Base-by-base conservation (phyloP, 2,888 invertebrate species). In the Tipula confusa region DNA sequence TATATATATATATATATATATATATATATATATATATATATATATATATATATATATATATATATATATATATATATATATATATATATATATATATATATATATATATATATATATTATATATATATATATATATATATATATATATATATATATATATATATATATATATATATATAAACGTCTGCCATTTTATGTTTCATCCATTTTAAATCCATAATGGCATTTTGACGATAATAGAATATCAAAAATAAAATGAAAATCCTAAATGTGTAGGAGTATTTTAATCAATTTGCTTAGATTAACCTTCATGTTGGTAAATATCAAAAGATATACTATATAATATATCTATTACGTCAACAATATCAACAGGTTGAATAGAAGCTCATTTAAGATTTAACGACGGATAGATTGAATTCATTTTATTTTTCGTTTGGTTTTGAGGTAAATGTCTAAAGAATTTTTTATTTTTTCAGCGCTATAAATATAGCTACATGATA, bases 271-370 rank as follows among this genome's bases (percentile, higher is more conserved):
- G 24, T 64, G 64, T 64, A 24, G 64, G 24, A 64, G 64, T 64
- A 64, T 64, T 64, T 64, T 64, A 64, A 64, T 64, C 64, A 64
- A 64, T 64, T 24, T 64, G 2, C 64, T 24, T 64, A 64, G 64
- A 64, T 64, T 64, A 64, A 64, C 64, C 64, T 64, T 64, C 64
- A 64, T 24, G n/a, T n/a, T n/a, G 64, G 64, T 9, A 64, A 64
- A 64, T 64, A 64, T 24, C 64, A 64, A 64, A 64, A 64, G 18
- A 24, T 64, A 64, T 18, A 24, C 18, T 24, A 11, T 64, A 9
- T 24, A 15, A 9, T 64, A 64, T 24, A 24, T 18, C 64, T 18
- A 24, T 64, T 64, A 64, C 64, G 64, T 64, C 64, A 64, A 24
- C 64, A 64, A 24, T 24, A 64, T 64, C 64, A 64, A 64, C 64